Base-by-base conservation (phyloP, 1,140 invertebrate genomes). In the Pogonomyrmex barbatus region DNA sequence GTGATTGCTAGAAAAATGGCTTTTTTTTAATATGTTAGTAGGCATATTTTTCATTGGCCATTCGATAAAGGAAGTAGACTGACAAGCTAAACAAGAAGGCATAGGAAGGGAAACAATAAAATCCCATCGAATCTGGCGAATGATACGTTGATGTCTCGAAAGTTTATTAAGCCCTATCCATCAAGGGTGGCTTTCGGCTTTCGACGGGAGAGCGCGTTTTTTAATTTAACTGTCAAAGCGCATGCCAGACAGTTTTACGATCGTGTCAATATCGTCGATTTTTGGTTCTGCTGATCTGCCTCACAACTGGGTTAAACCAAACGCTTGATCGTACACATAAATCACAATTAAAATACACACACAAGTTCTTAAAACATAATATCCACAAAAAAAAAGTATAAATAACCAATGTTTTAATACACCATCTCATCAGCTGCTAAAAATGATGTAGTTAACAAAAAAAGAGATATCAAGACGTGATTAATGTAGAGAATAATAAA, bases 101-200 rank as follows among this genome's bases (percentile, higher is more conserved):
- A 33, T 24, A 17, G 67, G 84, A 84, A 73, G 79, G 24, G 63
- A 86, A 88, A 89, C 79, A 90, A 89, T 89, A 88, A 87, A 90
- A 90, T 63, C 39, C 68, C 89, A 90, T 87, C 70, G 85, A 85
- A 36, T 12, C 12, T 14, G 45, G 33, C 85, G 63, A 73, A 89
- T 87, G 89, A 87, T 90, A 76, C 89, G 75, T 79, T 81, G 87
- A 91, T 89, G 58, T 62, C 82, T 87, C 68, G 70, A 88, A 91
- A 91, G 45, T 87, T 87, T 90, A 91, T 91, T 91, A 91, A 76
- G 77, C 83, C 71, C 82, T 83, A 86, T 82, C 85, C 58, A 82
- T 89, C 89, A 89, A 33, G 70, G 71, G 54, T 62, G 68, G 68
- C 85, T 87, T 90, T 89, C 50, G 47, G 84, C 62, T 54, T 77